Base-by-base conservation (phyloP, 23 tunicate species). In the Clavelina lepadiformis region DNA sequence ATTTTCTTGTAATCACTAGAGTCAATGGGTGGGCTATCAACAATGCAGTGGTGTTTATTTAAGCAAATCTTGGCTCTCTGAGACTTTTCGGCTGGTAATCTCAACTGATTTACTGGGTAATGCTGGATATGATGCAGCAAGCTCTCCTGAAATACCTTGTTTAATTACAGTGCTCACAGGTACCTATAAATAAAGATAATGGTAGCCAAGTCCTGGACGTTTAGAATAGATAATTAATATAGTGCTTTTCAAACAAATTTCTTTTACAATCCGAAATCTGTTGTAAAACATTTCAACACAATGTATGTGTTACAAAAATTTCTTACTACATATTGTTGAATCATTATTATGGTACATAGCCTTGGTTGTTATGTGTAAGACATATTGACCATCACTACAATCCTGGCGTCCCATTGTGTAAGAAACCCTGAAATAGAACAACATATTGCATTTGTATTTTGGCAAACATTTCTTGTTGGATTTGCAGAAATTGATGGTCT, bases 21-120 rank as follows among this genome's bases (percentile, higher is more conserved):
- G 82, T 28, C 82, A 76, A 67, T 76, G 82, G 82, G 82, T 76
- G 5, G 50, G 35, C 38, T 76, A 53, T 27, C 82, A 76, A 44
- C 82, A 76, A 65, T 49, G 73, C 7, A 65, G 73, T 38, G 82
- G 82, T 25, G 62, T 65, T 27, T 76, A 76, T 28, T 55, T 76
- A 45, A 76, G 82, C 66, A 65, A 41, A 19, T 28, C 73, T 1
- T 76, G 82, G 82, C 55, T 76, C 30, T 76, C 82, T 21, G 82
- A 76, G 33, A 76, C 82, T 26, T 76, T 76, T 51, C 46, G 56
- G 3, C 61, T 53, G 31, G 28, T 76, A 26, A 25, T 76, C 2
- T 28, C 28, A 24, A 76, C 56, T 18, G 82, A 76, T 37, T 20
- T 76, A 26, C 38, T 76, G 26, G 82, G 51, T 1, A 66, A 65